These are phyloP conservation scores for Lepidochrysops patricia DNA, from an alignment of 2,888 invertebrate genomes.

Conservation along the genomic window DNA sequence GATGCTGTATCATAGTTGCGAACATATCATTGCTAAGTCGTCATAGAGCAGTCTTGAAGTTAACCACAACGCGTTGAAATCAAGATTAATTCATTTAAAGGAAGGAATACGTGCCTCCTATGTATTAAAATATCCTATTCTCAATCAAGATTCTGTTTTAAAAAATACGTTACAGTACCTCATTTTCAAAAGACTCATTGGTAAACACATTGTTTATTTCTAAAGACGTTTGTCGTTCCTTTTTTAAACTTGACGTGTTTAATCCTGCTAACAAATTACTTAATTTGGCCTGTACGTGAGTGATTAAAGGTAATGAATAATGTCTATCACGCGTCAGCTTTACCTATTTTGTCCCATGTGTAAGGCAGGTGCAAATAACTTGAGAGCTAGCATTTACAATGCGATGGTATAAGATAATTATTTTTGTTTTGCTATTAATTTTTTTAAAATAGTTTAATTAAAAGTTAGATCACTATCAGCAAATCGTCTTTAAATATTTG, in stretches of 20 bases:
- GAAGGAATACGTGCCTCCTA: too few species aligned
- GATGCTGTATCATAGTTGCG: background rate
- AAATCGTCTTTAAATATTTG: background rate
- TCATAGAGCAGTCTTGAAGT: background rate
- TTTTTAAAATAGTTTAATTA: background rate
- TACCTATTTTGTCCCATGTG: background rate
- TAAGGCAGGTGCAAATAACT: slow-evolving; percentile 7
- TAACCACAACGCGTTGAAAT: background rate
- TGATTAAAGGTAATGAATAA: background rate
- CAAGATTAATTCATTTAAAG: background rate
- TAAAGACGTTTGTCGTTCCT: too few species aligned
- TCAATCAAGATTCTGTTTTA: background rate
- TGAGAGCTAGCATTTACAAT: background rate
- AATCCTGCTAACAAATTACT: background rate
- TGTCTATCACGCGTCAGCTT: slow-evolving; percentile 1
- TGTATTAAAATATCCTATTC: too few species aligned
- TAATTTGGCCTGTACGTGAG: background rate
- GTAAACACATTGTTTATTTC: too few species aligned
- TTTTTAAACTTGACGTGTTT: background rate
- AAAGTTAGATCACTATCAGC: background rate
- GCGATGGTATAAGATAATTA: background rate
- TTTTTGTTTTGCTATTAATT: background rate
- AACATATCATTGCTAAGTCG: background rate
- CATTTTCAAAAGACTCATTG: background rate
- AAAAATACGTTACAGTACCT: background rate